Base-by-base conservation (phyloP, 2,888 invertebrate genomes). In the Xestoiulus laeticollis region DNA sequence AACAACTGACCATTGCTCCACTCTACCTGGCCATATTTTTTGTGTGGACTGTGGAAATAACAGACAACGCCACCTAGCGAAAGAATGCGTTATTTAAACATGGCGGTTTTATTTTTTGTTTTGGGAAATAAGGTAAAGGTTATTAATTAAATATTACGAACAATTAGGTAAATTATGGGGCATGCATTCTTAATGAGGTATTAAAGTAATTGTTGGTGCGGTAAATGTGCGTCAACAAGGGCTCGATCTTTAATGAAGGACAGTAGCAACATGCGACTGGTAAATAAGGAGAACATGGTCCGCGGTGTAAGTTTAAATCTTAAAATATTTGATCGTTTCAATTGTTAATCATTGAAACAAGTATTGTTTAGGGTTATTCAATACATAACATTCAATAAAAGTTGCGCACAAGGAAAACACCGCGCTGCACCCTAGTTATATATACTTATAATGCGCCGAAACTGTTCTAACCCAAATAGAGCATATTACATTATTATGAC, bases 81-180 rank as follows among this genome's bases (percentile, higher is more conserved):
- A 78, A 1, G 26, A 32, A 32, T 48, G 1, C 26, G 16, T 30
- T 16, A 22, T 22, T 78, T 26, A 78, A 30, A 78, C 59, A 68
- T 78, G 78, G 78, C 78, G 78, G 78, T 78, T 78, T 30, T 3
- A 26, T 68, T 78, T 68, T 68, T 68, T 26, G 16, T 78, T 78
- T 30, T 14, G 26, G 14, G 30, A 14, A 78, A 78, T 14, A 30
- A 10, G 30, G 4, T 16, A 12, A 14, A 48, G 8, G n/a, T n/a
- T n/a, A n/a, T n/a, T n/a, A n/a, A n/a, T n/a, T 16, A 48, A 26
- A 68, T 12, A 68, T 68, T 26, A 1, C 26, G 16, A 26, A 26
- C 26, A 68, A 68, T 8, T 26, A 26, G 26, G 53, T n/a, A 59
- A 14, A 10, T 14, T 48, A 48, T 14, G 22, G 22, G 0, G 59